Evolutionary conservation across 37 sponge, comb jelly and placozoan species (phyloP).

Genomic region (Ephydatia muelleri): DNA sequence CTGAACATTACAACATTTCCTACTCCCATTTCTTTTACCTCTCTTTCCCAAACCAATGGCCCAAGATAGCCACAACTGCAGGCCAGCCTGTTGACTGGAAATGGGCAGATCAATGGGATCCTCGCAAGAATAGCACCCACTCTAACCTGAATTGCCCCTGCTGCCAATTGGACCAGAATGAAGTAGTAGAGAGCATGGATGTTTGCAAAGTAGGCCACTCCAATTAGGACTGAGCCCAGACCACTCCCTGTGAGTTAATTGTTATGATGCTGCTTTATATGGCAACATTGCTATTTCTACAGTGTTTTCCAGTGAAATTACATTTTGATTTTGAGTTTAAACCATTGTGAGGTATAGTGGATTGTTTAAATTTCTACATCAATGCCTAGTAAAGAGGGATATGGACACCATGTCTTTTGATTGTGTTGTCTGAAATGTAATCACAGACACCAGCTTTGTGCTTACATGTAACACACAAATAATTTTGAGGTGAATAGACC

Average conservation of each 20-base stretch:
- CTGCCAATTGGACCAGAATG: constrained; percentile 77
- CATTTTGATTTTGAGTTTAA: no score
- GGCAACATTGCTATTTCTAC: no score
- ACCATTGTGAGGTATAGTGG: no score
- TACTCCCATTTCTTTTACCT: constrained; percentile 21
- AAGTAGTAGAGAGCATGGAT: constrained; percentile 84
- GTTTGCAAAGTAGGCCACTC: constrained; percentile 77
- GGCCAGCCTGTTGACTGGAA: constrained; percentile 94
- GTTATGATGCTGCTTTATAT: no score
- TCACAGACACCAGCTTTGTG: no score
- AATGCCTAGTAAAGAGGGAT: no score
- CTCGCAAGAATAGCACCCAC: neutral
- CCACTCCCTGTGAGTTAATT: constrained; percentile 55
- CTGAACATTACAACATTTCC: neutral
- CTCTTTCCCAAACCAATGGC: constrained; percentile 89
- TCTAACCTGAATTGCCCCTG: constrained; percentile 62
- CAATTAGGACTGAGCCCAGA: constrained; percentile 51
- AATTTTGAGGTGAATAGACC: no score
- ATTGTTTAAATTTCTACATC: no score
- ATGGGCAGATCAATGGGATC: neutral
- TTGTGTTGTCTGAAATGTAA: no score
- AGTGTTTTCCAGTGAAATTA: no score
- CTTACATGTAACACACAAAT: no score
- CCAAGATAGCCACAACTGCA: constrained; percentile 86
- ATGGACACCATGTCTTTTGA: no score